A percentile compares a stretch with the other conserved stretches of the same genome.
These are phyloP conservation scores for Alloplasta piceator DNA, from an alignment of 2,888 invertebrate species.

Conservation along the genomic window DNA sequence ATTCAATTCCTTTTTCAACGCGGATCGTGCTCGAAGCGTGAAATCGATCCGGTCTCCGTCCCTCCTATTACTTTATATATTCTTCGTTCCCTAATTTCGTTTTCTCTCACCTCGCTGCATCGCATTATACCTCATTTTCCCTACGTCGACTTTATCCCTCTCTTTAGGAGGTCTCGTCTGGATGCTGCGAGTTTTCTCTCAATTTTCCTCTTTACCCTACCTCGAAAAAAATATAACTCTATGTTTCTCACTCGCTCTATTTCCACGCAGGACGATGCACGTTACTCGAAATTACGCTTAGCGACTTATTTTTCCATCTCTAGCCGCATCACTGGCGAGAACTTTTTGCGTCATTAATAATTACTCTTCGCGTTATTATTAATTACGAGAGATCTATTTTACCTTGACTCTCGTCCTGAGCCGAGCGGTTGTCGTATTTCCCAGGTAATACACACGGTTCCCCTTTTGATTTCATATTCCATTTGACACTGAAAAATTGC, in stretches of 20 bases:
- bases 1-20: conserved; percentile 50
- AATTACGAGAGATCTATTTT: neutral
- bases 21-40: conserved; percentile 39
- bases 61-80: conserved; percentile 13
- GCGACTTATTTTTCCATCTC: neutral
- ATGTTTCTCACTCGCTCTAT: neutral
- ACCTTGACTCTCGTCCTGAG: neutral
- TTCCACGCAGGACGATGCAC: neutral
- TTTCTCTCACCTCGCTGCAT: neutral
- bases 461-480: neutral
- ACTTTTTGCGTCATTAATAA: neutral
- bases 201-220: neutral
- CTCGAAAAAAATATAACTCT: neutral
- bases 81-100: neutral
- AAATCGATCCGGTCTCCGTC: conserved; percentile 35
- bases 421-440: neutral
- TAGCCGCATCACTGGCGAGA: neutral
- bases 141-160: neutral
- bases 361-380: conserved; percentile 1
- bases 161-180: neutral
- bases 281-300: neutral
- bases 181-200: neutral
- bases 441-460: neutral
- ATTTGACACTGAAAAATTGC: neutral
- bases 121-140: conserved; percentile 12